Percentiles rank a stretch among this genome's conserved stretches.
These are phyloP conservation scores for Geophilus truncorum DNA, from an alignment of 2,888 invertebrate genomes.

Conservation along the genomic window DNA sequence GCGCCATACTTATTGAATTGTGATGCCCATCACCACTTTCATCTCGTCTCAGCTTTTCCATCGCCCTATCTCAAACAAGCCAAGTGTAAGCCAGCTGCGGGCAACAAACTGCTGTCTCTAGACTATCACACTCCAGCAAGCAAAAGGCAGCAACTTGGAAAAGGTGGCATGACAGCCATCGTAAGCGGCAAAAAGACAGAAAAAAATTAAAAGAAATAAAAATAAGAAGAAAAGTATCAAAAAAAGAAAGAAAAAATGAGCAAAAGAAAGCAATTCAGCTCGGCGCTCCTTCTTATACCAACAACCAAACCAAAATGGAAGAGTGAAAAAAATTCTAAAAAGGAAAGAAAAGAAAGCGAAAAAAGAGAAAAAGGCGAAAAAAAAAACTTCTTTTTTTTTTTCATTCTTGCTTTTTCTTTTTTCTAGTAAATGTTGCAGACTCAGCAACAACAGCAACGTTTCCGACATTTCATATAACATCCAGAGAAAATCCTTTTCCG, in stretches of 20 bases:
- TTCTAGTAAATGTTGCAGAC: neutral
- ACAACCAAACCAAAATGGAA: neutral
- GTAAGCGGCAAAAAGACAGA: neutral
- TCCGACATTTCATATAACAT: conserved; percentile 12
- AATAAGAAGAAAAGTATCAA: neutral
- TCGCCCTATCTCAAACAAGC: conserved; percentile 5
- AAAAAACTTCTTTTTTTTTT: neutral
- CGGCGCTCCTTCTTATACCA: neutral
- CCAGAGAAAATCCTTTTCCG: neutral
- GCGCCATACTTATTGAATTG: neutral
- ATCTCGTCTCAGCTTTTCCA: conserved; percentile 1
- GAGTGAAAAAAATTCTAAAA: neutral
- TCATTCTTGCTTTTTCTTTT: too few relatives aligned
- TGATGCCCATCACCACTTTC: conserved; percentile 11
- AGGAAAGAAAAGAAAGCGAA: neutral
- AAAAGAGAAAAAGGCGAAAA: too few relatives aligned
- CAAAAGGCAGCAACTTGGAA: conserved; percentile 15
- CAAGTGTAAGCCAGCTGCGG: conserved; percentile 8
- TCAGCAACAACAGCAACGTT: conserved; percentile 6
- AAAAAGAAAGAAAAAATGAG: too few relatives aligned
- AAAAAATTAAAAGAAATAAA: neutral
- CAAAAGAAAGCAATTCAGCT: conserved; percentile 1
- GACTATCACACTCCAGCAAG: conserved; percentile 15
- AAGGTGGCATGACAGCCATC: conserved; percentile 6
- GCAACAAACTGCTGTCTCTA: neutral